Conservation (phyloP, 2,797 vertebrate genomes). For the Apodemus agrarius region DNA sequence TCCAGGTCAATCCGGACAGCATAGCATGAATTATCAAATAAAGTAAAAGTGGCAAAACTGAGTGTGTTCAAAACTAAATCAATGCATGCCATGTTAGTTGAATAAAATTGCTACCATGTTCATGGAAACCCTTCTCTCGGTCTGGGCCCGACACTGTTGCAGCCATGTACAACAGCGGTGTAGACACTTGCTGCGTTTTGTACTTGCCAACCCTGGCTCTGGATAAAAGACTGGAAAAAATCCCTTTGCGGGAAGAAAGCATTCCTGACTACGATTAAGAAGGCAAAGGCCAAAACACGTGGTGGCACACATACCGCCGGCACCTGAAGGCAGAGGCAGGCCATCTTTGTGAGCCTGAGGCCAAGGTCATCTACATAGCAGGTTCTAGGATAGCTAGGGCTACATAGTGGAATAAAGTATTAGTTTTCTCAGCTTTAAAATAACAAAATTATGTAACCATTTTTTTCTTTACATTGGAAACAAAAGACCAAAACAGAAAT, state of each 20-base stretch:
- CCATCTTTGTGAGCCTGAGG: background rate
- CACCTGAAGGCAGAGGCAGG: background rate
- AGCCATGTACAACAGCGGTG: background rate
- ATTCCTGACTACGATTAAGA: constrained; percentile 13
- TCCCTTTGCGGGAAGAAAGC: constrained; percentile 20
- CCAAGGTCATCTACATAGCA: background rate
- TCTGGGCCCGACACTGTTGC: background rate
- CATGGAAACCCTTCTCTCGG: constrained; percentile 1
- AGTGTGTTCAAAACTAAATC: constrained; percentile 43
- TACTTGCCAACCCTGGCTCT: background rate
- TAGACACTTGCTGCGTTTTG: constrained; percentile 28
- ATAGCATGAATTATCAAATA: background rate
- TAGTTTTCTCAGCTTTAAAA: constrained; percentile 13
- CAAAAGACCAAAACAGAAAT: background rate
- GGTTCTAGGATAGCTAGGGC: no score
- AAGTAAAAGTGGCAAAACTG: background rate
- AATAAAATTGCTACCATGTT: constrained; percentile 53
- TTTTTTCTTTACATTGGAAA: constrained; percentile 44
- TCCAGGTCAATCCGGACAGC: background rate
- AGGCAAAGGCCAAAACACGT: background rate
- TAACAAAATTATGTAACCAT: background rate
- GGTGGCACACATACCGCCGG: background rate
- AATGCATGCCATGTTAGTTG: constrained; percentile 5
- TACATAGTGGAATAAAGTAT: background rate
- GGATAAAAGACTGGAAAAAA: constrained; percentile 32